These are phyloP conservation scores for Thinocorus orbignyianus DNA, from an alignment of 2,113 vertebrate species.

Conservation along the genomic window DNA sequence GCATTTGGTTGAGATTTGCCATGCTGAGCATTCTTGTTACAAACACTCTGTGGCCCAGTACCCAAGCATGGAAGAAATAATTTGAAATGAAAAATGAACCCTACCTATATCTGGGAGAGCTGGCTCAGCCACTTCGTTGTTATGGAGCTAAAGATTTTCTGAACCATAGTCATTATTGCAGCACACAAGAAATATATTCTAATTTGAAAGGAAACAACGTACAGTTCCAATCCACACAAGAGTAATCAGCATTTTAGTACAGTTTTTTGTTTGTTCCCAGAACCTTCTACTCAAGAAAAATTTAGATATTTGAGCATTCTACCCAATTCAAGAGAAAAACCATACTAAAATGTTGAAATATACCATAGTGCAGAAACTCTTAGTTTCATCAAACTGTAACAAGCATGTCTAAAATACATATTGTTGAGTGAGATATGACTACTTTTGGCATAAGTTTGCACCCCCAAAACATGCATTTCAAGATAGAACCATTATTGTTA, in stretches of 20 bases:
- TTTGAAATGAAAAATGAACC: background rate
- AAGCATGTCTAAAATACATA: background rate
- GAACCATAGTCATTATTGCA: background rate
- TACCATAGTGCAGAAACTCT: background rate
- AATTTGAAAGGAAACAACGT: background rate
- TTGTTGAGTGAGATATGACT: background rate
- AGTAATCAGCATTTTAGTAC: background rate
- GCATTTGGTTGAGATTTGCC: background rate
- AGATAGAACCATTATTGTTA: background rate
- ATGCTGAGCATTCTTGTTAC: accelerated
- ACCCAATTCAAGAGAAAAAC: background rate
- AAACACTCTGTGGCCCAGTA: background rate
- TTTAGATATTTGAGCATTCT: background rate
- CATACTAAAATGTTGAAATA: background rate
- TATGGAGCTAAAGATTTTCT: background rate
- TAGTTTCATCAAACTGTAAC: background rate
- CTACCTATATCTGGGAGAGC: too few species aligned
- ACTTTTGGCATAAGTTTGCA: background rate
- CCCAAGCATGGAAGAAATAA: background rate
- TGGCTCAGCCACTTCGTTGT: background rate
- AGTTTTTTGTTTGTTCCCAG: background rate
- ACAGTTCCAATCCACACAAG: background rate
- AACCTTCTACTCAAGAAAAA: background rate
- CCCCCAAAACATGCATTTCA: background rate
- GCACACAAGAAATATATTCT: background rate